Evolutionary conservation across 2,888 invertebrate genomes (phyloP), one percentile per base, ranked within the genome.

Genomic region (Patella ulyssiponensis): DNA sequence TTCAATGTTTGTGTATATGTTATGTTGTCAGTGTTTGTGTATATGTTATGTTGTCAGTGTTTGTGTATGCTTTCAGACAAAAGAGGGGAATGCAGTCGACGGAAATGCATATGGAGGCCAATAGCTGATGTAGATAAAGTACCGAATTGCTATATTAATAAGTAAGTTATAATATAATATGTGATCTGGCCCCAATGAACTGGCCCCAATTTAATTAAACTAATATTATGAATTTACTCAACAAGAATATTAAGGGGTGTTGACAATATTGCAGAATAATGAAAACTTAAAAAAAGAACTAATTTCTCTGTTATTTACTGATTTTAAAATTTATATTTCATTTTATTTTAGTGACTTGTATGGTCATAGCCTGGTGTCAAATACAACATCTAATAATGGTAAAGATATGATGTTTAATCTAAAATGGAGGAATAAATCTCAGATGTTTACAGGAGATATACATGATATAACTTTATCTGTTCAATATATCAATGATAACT

Each of bases 71-170:
- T 27, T 70, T 23, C 70, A 70, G 70, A 70, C 44, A 44, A 27
- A 17, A n/a, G 73, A 12, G 15, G 70, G 3, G 77, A 75, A 53
- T 86, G 86, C 75, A 53, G 64, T 15, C 74, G 44, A 9, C 80
- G 86, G 71, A 76, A 79, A 2, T 86, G 86, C 79, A 80, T 84
- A 5, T 84, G 80, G 78, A 51, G 77, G 69, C 73, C 79, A 20
- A 44, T 76, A 15, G 17, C 44, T 9, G 75, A 78, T 3, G 56
- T 71, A n/a, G 79, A 74, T 27, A 79, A 77, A 33, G 74, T 83
- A 44, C 84, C 86, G n/a, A 76, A 75, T n/a, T 86, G 86, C 74
- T 81, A 79, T 69, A 77, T 85, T 44, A 75, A 84, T 76, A 83
- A 75, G 83, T 83, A 77, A 14, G 75, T 69, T 58, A 27, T 27